phyloP scores from a whole-genome alignment of 1,140 invertebrate species.

The Drosophila subobscura region DNA sequence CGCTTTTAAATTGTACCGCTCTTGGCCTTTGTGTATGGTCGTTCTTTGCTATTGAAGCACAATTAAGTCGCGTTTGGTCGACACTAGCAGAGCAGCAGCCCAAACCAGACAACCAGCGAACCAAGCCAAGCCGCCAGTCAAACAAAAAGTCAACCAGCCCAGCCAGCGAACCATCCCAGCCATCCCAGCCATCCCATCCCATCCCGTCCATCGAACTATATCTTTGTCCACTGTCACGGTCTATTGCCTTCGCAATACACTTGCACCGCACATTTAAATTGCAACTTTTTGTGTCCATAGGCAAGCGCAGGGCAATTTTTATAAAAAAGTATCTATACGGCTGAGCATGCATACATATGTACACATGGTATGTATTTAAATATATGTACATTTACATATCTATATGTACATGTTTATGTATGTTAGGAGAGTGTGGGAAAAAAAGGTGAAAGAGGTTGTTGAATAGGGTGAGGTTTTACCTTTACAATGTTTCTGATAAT shows the following conservation, averaged over 20 bases:
- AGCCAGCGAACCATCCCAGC: slow-evolving; percentile 7
- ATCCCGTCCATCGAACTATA: slow-evolving; percentile 54
- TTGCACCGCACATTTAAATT: slow-evolving; percentile 53
- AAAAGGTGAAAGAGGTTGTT: no score
- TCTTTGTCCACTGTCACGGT: slow-evolving; percentile 71
- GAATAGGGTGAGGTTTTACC: no score
- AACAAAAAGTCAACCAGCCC: slow-evolving; percentile 38
- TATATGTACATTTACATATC: neutral
- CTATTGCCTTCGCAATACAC: slow-evolving; percentile 65
- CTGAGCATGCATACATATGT: neutral
- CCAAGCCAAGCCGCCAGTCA: slow-evolving; percentile 32
- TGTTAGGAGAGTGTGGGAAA: no score
- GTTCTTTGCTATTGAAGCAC: slow-evolving; percentile 58
- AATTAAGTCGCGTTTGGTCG: slow-evolving; percentile 61
- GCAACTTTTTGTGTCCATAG: slow-evolving; percentile 8
- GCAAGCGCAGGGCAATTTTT: neutral
- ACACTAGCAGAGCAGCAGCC: slow-evolving; percentile 5
- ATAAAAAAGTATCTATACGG: slow-evolving; percentile 2
- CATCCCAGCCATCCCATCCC: slow-evolving; percentile 15
- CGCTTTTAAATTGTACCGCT: slow-evolving; percentile 37
- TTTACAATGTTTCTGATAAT: no score
- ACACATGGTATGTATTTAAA: neutral
- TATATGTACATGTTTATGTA: no score
- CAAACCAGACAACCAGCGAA: slow-evolving; percentile 38
- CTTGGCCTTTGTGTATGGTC: slow-evolving; percentile 35